Conservation (phyloP, 2,797 vertebrate species). For the Chelidonichthys spinosus region DNA sequence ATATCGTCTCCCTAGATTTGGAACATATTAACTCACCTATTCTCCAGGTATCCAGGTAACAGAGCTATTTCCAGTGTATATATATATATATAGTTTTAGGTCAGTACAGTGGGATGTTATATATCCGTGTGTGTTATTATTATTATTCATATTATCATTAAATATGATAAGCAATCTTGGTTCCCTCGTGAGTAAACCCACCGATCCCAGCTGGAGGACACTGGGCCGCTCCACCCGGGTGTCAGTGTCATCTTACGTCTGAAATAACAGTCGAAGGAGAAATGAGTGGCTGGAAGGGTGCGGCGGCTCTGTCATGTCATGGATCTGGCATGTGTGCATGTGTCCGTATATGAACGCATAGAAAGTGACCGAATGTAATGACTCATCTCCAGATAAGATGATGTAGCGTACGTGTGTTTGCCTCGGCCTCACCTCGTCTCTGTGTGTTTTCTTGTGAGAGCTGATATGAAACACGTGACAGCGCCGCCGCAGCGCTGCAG, state of each 20-base stretch:
- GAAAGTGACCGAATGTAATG: not conserved
- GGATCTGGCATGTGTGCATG: not conserved
- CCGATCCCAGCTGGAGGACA: not conserved
- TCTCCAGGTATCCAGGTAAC: constrained; percentile 58
- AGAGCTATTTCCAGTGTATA: constrained; percentile 40
- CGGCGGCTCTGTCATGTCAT: not conserved
- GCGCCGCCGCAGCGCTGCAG: not conserved
- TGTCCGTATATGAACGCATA: not conserved
- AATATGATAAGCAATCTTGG: too few relatives aligned
- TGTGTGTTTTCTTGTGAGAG: not conserved
- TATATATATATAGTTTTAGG: too few relatives aligned
- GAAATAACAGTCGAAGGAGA: too few relatives aligned
- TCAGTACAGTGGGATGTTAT: too few relatives aligned
- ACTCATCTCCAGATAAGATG: not conserved
- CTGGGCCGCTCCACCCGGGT: not conserved
- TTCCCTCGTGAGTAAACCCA: not conserved
- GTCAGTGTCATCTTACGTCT: not conserved
- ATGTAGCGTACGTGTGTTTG: constrained; percentile 7
- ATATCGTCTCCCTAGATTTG: constrained; percentile 62
- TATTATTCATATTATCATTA: too few relatives aligned
- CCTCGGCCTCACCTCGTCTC: not conserved
- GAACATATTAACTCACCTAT: constrained; percentile 63
- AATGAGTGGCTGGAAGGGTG: too few relatives aligned
- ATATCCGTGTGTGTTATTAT: too few relatives aligned
- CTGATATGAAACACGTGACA: not conserved